phyloP scores from a whole-genome alignment of 2,113 vertebrate species.

The Oryctolagus cuniculus region DNA sequence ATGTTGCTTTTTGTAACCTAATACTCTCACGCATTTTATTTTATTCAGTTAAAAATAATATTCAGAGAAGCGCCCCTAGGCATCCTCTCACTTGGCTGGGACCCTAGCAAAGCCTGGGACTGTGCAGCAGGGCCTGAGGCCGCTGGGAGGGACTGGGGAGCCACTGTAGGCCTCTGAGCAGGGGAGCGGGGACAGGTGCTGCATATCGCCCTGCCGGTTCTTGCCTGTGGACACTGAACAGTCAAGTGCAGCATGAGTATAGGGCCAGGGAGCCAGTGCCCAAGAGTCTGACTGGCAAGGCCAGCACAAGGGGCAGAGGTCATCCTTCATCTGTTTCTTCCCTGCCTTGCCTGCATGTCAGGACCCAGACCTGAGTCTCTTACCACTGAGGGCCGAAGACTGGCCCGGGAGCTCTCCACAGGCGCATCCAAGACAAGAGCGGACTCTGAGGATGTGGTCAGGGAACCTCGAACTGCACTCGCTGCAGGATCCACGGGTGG shows the following conservation, averaged over 20 bases:
- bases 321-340: background rate
- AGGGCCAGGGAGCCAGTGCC: background rate
- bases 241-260: background rate
- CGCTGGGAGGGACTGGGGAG: background rate
- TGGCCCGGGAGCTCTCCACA: background rate
- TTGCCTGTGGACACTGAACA: background rate
- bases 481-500: background rate
- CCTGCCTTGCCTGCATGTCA: background rate
- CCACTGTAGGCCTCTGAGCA: background rate
- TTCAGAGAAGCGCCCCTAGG: background rate
- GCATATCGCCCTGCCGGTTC: background rate
- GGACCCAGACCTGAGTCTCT: background rate
- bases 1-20: background rate
- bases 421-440: background rate
- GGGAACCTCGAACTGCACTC: background rate
- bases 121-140: background rate
- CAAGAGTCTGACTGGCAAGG: background rate
- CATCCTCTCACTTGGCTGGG: background rate
- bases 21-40: background rate
- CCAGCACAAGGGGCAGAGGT: background rate
- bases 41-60: background rate
- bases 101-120: background rate
- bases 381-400: background rate
- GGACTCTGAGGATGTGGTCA: background rate
- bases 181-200: background rate